Conservation (phyloP, 1,140 invertebrate genomes). For the Teleogryllus occipitalis region DNA sequence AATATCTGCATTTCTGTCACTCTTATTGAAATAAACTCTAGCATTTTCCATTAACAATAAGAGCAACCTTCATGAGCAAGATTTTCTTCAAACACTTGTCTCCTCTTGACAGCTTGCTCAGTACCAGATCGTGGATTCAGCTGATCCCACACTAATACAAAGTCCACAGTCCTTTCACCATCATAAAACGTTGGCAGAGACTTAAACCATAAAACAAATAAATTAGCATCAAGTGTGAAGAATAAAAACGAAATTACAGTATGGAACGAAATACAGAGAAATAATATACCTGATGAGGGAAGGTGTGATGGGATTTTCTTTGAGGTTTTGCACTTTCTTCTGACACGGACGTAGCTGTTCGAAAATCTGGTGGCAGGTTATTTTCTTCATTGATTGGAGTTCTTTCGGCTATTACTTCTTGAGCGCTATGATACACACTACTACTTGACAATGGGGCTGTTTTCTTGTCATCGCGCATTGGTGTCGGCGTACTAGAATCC, state of each 20-base stretch:
- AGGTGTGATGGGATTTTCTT: neutral
- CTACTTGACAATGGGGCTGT: neutral
- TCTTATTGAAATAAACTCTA: neutral
- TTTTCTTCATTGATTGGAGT: too few species aligned
- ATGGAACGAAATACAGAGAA: neutral
- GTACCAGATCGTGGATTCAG: constrained; percentile 34
- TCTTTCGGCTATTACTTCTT: neutral
- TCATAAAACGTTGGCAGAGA: constrained; percentile 45
- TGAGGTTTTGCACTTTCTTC: neutral
- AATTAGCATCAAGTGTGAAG: neutral
- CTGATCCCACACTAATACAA: constrained; percentile 65
- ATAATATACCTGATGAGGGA: neutral
- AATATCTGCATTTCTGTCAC: neutral
- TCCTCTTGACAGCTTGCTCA: constrained; percentile 36
- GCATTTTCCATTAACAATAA: neutral
- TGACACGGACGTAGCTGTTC: neutral
- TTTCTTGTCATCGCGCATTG: neutral
- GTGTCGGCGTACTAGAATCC: neutral
- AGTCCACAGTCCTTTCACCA: constrained; percentile 61
- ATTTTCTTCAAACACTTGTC: constrained; percentile 53
- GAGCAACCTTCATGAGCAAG: constrained; percentile 46
- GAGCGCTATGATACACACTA: neutral
- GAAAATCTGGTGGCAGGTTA: neutral
- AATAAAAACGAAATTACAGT: neutral
- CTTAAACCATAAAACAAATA: neutral